Evolutionary conservation across 2,113 vertebrate genomes (phyloP), one percentile per base, ranked within the genome.

Genomic region (Zootoca vivipara): DNA sequence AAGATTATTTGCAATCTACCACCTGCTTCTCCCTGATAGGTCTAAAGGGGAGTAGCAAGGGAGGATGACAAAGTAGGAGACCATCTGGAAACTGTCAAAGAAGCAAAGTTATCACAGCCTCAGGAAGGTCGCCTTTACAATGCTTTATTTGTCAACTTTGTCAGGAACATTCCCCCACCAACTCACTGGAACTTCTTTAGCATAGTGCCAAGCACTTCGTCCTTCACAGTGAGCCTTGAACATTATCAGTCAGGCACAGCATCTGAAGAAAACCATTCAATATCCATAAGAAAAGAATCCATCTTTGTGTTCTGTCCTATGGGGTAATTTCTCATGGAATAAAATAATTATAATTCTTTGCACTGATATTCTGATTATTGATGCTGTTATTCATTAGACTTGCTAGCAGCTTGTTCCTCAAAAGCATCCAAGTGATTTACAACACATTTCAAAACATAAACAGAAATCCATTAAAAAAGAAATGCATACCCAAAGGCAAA

Each of bases 81-180:
- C 81, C 87, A 88, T 84, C 82, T 89, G 87, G 82, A 64, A 65
- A 33, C 38, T 85, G 65, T 84, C 64, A 72, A 35, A 79, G 33
- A 79, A 79, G 9, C 46, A 64, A 89, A 84, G 5, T 6, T 30
- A 79, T 75, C 52, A 30, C 73, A 20, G 3, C 35, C 56, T 62
- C 5, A 64, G 33, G n/a, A 65, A 22, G 64, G 38, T 28, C 7
- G 22, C 58, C 22, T 28, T 42, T 64, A 65, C 22, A 83, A 40
- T 26, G 7, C 15, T 52, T 87, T 46, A 83, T 83, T 52, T 65
- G 15, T 82, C 33, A 28, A 42, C 30, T 52, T 65, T 77, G 81
- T 24, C 80, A 83, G 58, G 30, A 77, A 77, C 30, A 52, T 64
- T 33, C 30, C 18, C 30, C 10, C 75, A 38, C 22, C n/a, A 26